Percentiles rank a stretch among this genome's conserved stretches.
These are phyloP conservation scores for Oreochromis niloticus DNA, from an alignment of 2,113 vertebrate genomes.

Conservation along the genomic window DNA sequence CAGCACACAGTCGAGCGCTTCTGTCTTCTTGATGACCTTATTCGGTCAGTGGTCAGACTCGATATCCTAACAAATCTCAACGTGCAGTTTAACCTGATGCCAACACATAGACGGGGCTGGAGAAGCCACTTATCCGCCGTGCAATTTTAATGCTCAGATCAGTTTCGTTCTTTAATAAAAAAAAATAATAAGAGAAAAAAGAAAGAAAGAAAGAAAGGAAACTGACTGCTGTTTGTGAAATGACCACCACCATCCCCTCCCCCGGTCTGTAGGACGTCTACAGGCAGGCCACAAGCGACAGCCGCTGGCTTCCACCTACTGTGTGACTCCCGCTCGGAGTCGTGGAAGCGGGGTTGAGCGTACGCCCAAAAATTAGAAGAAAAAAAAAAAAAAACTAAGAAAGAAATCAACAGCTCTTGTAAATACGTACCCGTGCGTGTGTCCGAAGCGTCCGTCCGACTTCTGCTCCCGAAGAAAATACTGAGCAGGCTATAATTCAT, in stretches of 20 bases:
- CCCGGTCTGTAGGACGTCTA: not conserved
- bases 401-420: not conserved
- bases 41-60: slow-evolving; percentile 38
- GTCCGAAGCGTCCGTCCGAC: slow-evolving; percentile 13
- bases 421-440: slow-evolving; percentile 54
- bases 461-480: slow-evolving; percentile 8
- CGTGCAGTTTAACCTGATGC: not conserved
- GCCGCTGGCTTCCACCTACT: slow-evolving; percentile 36
- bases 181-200: not conserved
- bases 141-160: not conserved
- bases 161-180: not conserved
- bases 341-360: slow-evolving; percentile 11
- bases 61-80: not conserved
- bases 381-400: not conserved
- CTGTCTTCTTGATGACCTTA: slow-evolving; percentile 51
- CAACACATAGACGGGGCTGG: not conserved
- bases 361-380: not conserved
- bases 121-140: not conserved
- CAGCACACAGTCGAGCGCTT: not conserved
- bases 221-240: slow-evolving; percentile 4
- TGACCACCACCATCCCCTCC: not conserved
- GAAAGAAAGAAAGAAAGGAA: not conserved
- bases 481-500: slow-evolving; percentile 16
- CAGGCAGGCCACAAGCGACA: slow-evolving; percentile 8
- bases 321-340: slow-evolving; percentile 23